A percentile compares a stretch with the other conserved stretches of the same genome.
Conservation (phyloP, 1,140 invertebrate species). For the Drosophila lini region DNA sequence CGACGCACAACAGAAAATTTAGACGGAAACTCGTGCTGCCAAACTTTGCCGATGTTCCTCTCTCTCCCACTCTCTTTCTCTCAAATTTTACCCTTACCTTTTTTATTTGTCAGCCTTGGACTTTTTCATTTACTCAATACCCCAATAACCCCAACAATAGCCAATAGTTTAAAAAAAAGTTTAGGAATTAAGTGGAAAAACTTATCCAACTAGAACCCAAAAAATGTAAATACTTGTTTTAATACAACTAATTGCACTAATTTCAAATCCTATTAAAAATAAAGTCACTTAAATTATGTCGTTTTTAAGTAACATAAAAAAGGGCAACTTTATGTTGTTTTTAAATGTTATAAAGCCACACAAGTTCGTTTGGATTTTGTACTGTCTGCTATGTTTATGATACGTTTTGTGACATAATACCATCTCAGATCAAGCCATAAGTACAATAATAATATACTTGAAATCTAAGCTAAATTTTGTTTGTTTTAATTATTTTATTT, state of each 20-base stretch:
- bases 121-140: background rate
- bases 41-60: slow-evolving; percentile 6
- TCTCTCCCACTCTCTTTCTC: background rate
- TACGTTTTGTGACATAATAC: background rate
- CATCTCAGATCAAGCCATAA: background rate
- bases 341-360: background rate
- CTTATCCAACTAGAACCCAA: background rate
- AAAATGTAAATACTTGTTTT: background rate
- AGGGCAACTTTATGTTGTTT: too few species aligned
- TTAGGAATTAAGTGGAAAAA: background rate
- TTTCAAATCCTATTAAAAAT: background rate
- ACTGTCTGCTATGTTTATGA: background rate
- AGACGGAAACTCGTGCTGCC: slow-evolving; percentile 20
- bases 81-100: background rate
- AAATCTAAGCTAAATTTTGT: background rate
- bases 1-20: slow-evolving; percentile 15
- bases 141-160: background rate
- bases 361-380: background rate
- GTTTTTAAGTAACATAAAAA: background rate
- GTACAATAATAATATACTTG: background rate
- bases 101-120: slow-evolving; percentile 24
- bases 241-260: background rate
- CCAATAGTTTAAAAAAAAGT: background rate
- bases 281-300: background rate
- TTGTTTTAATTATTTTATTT: background rate